Evolutionary conservation across 1,140 invertebrate species (phyloP).

Genomic region (Macrosteles quadrilineatus): DNA sequence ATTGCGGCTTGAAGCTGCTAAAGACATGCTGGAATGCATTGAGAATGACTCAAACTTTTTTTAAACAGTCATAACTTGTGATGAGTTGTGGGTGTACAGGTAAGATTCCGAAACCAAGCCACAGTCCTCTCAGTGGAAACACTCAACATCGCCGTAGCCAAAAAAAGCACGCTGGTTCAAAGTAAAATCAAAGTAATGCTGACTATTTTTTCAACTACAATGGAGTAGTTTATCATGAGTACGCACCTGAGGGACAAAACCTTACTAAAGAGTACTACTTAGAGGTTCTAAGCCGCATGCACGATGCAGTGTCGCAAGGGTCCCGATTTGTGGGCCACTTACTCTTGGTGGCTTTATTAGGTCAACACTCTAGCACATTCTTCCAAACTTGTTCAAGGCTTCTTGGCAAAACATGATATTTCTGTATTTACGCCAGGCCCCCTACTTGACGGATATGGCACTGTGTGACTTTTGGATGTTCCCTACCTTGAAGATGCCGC

Average conservation of each 20-base stretch:
- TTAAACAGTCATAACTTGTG: conserved; percentile 3
- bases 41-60: not conserved
- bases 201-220: not conserved
- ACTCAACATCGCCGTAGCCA: not conserved
- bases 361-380: conserved; percentile 5
- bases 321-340: not conserved
- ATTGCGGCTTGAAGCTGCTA: not conserved
- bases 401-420: not conserved
- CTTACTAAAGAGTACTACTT: conserved; percentile 3
- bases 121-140: conserved; percentile 5
- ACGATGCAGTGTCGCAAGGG: not conserved
- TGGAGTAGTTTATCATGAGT: not conserved
- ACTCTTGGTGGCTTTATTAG: not conserved
- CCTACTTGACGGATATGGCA: too few species aligned
- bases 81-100: not conserved
- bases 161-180: not conserved
- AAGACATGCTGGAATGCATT: not conserved
- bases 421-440: too few species aligned
- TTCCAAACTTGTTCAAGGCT: not conserved
- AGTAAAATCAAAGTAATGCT: not conserved
- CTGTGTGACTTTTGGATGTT: too few species aligned
- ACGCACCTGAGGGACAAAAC: not conserved
- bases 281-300: not conserved
- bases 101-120: not conserved
- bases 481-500: too few species aligned